phyloP scores from a whole-genome alignment of 1,140 invertebrate genomes.

The Lineus longissimus region DNA sequence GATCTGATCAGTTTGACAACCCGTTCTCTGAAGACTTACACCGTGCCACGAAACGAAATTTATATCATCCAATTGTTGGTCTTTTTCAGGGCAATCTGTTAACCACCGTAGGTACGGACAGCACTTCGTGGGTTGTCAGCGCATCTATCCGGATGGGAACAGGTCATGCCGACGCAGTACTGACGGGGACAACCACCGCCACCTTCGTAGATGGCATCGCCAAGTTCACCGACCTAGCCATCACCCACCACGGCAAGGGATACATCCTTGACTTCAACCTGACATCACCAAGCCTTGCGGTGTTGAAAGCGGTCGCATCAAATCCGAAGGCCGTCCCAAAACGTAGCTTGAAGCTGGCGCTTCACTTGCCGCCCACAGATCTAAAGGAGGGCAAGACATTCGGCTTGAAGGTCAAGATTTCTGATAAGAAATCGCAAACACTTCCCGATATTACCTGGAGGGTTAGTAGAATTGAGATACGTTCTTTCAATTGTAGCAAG shows the following conservation, averaged over 20 bases:
- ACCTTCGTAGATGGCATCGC: background rate
- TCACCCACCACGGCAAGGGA: background rate
- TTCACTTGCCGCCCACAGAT: background rate
- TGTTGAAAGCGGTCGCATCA: background rate
- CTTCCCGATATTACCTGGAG: background rate
- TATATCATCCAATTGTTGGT: too few species aligned
- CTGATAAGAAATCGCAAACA: background rate
- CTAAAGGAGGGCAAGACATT: background rate
- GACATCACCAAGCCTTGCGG: background rate
- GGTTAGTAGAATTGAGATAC: background rate
- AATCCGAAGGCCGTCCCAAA: background rate
- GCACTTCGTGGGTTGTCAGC: background rate
- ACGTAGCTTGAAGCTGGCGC: background rate
- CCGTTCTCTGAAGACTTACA: too few species aligned
- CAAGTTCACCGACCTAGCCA: conserved; percentile 2
- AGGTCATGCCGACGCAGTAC: background rate
- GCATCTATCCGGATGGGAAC: background rate
- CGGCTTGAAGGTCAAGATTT: background rate
- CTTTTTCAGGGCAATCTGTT: background rate
- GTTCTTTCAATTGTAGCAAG: too few species aligned
- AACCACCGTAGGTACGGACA: background rate
- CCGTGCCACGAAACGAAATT: too few species aligned
- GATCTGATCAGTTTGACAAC: too few species aligned
- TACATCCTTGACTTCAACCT: background rate
- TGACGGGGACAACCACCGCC: background rate